phyloP scores from a whole-genome alignment of 2,888 invertebrate species.

The Cryptocheilus praepositus region DNA sequence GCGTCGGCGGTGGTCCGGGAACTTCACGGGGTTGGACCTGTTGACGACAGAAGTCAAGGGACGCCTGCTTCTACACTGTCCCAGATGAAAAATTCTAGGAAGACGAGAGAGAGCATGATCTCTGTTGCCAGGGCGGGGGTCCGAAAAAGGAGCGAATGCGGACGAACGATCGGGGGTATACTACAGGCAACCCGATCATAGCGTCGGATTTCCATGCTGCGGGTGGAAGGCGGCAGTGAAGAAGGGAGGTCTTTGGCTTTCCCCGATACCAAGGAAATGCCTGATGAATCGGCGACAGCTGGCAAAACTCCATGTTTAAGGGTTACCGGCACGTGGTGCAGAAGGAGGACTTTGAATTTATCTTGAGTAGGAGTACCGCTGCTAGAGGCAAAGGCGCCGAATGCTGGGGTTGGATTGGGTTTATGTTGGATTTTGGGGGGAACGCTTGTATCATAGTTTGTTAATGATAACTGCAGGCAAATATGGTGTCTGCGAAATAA shows the following conservation, averaged over 20 bases:
- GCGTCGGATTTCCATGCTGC: slow-evolving; percentile 34
- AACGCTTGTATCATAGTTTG: no score
- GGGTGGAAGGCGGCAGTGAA: background rate
- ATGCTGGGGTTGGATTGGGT: no score
- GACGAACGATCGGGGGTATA: slow-evolving; percentile 7
- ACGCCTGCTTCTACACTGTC: slow-evolving; percentile 34
- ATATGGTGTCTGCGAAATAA: no score
- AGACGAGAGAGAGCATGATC: slow-evolving; percentile 19
- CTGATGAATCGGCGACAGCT: slow-evolving; percentile 61
- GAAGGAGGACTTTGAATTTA: no score
- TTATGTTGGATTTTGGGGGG: no score
- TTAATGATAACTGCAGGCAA: no score
- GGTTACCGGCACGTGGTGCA: slow-evolving; percentile 42
- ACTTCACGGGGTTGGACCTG: slow-evolving; percentile 19
- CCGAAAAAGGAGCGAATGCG: slow-evolving; percentile 30
- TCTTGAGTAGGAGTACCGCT: no score
- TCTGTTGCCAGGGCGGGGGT: slow-evolving; percentile 16
- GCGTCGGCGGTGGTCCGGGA: slow-evolving; percentile 11
- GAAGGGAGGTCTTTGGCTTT: background rate
- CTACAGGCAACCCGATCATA: slow-evolving; percentile 30
- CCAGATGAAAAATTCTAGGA: slow-evolving; percentile 33
- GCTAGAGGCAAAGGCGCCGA: no score
- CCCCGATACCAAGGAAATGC: slow-evolving; percentile 28
- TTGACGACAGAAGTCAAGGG: slow-evolving; percentile 44
- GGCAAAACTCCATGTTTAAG: slow-evolving; percentile 56